Evolutionary conservation across 2,797 vertebrate species (phyloP), one percentile per base, ranked within the genome.

Genomic region (Eulemur mongoz): DNA sequence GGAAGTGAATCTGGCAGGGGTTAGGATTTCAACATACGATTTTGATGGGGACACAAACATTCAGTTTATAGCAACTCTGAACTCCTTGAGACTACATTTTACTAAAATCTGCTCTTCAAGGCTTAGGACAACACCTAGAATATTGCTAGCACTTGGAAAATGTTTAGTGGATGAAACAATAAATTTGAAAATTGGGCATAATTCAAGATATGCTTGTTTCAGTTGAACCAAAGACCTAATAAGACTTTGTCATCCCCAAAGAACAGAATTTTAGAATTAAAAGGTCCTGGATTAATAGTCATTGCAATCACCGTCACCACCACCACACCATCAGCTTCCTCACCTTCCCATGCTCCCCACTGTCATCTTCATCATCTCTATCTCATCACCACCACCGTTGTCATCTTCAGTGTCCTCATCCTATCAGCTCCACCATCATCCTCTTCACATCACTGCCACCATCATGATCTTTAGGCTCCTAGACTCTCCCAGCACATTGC

Each of bases 301-400:
- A 13, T 20, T 23, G 9, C 20, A 11, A 17, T 38, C 52, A 11
- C 5, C 0, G 1, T 25, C 17, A 5, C 15, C 35, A 12, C 65
- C 0, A 30, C 32, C 70, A 27, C 4, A 14, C 25, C 52, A 10
- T 59, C 38, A 22, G 12, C 50, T 12, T 75, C 4, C 0, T 73
- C 52, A 30, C 25, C 7, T n/a, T 23, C 32, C 1, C 1, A 0
- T 10, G 8, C 1, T 30, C 40, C 12, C 22, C 4, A 5, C 15
- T 27, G 40, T 76, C 43, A 35, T 50, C 45, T 38, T 20, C 17
- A 22, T 59, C 50, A 18, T 69, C 11, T 9, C 15, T 7, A 30
- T 8, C 8, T n/a, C 9, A 13, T 27, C 13, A 14, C 6, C 6
- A 8, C 32, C 32, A 20, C 4, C 18, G 1, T 0, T 4, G 5